phyloP scores from a whole-genome alignment of 2,797 vertebrate species.

The Coregonus suidteri region DNA sequence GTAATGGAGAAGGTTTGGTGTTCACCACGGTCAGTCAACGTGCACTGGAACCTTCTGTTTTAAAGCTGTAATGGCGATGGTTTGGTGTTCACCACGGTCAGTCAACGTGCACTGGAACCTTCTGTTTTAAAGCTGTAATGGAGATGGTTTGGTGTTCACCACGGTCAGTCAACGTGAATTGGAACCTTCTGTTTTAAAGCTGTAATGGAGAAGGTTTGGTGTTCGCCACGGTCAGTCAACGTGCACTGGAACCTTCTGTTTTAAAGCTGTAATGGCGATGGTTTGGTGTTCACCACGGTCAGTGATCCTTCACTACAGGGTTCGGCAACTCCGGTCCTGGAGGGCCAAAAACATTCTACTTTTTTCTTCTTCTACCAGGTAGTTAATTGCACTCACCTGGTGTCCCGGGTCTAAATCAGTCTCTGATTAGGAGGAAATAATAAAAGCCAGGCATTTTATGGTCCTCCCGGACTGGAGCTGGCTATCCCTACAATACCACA shows the following conservation, averaged over 20 bases:
- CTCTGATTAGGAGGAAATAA: too few species aligned
- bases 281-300: constrained; percentile 79
- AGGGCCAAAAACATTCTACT: too few species aligned
- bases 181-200: background rate
- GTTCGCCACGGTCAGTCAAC: constrained; percentile 80
- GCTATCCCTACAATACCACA: background rate
- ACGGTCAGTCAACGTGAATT: constrained; percentile 65
- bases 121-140: background rate
- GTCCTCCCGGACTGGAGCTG: too few species aligned
- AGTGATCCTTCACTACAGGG: too few species aligned
- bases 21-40: constrained; percentile 78
- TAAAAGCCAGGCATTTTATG: too few species aligned
- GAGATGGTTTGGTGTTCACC: constrained; percentile 66
- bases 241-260: background rate
- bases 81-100: constrained; percentile 80
- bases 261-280: too few species aligned
- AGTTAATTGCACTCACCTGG: too few species aligned
- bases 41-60: background rate
- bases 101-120: background rate
- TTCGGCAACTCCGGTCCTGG: too few species aligned
- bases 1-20: constrained; percentile 26
- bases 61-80: too few species aligned
- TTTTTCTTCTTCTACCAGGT: too few species aligned
- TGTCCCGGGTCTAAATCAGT: too few species aligned
- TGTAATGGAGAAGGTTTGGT: too few species aligned